These are phyloP conservation scores for Planiliza haematocheilus DNA, from an alignment of 2,113 vertebrate genomes.

Conservation along the genomic window DNA sequence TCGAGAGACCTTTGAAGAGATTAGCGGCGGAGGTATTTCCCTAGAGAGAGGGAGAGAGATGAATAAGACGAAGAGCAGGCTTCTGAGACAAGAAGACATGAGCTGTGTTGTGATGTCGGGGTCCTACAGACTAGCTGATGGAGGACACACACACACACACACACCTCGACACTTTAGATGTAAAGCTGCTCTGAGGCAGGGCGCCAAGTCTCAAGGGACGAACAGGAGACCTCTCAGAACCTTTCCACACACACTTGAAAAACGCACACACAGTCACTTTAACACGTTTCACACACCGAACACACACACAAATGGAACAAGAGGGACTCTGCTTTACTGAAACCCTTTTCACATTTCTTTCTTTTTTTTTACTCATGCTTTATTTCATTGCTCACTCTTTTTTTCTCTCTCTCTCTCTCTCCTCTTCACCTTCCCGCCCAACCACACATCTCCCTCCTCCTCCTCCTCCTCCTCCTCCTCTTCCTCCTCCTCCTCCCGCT, in stretches of 20 bases:
- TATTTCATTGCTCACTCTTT: conserved; percentile 59
- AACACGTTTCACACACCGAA: conserved; percentile 25
- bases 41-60: conserved; percentile 40
- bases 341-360: conserved; percentile 35
- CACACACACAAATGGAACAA: conserved; percentile 28
- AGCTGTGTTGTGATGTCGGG: conserved; percentile 41
- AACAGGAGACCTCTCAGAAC: conserved; percentile 24
- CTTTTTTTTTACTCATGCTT: conserved; percentile 30
- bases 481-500: conserved; percentile 30
- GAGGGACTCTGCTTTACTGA: conserved; percentile 18
- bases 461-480: conserved; percentile 17
- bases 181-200: conserved; percentile 38
- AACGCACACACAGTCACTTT: neutral
- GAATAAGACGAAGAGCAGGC: conserved; percentile 40
- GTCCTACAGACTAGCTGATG: conserved; percentile 6
- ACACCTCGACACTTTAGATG: conserved; percentile 25
- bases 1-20: conserved; percentile 62
- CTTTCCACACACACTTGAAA: conserved; percentile 11
- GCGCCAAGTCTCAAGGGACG: conserved; percentile 22
- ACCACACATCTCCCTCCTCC: conserved; percentile 63
- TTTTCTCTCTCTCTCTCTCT: conserved; percentile 41
- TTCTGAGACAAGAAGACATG: conserved; percentile 57
- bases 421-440: conserved; percentile 59
- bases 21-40: conserved; percentile 64
- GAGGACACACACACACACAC: conserved; percentile 25